Evolutionary conservation across 2,797 vertebrate genomes (phyloP), one percentile per base, ranked within the genome.

Genomic region (Malacoctenus gilli): DNA sequence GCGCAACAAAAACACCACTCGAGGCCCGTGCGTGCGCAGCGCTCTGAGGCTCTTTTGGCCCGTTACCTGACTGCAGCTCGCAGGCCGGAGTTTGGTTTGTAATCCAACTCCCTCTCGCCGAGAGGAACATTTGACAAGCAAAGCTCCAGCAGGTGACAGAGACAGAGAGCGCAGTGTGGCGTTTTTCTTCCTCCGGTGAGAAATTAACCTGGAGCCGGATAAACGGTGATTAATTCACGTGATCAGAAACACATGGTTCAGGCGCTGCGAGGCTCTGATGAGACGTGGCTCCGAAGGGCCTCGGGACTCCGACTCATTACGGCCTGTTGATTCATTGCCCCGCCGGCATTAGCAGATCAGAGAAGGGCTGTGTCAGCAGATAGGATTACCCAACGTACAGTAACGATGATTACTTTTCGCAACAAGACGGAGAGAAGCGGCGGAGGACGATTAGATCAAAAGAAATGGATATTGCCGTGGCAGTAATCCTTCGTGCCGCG

Each of bases 181-280:
- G 37, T 3, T 55, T 44, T 37, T 23, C 34, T 23, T 10, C 32
- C 50, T 20, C 40, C 16, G n/a, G 18, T 72, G 43, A 79, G 59
- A 79, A 77, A 67, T 80, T 62, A 77, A 73, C 65, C 58, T 46
- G 5, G n/a, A 36, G 37, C 63, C 59, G 68, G 69, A 85, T 80
- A 85, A 86, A 85, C 42, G 0, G 54, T 78, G 74, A 88, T 86
- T 72, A 61, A 80, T 83, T 73, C 2, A 68, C 34, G 25, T 74
- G 77, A 89, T 86, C 79, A 80, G 75, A 84, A 88, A 59, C 89
- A 88, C 68, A 83, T 87, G 85, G 49, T 40, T 70, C 19, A 61
- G 54, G 53, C 58, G 62, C 71, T 60, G 34, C 10, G 18, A 62
- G 60, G 64, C 30, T 61, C 53, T 77, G 72, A 87, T 81, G 74